A percentile compares a stretch with the other conserved stretches of the same genome.
Conservation (phyloP, 2,113 vertebrate species). For the Cariama cristata region DNA sequence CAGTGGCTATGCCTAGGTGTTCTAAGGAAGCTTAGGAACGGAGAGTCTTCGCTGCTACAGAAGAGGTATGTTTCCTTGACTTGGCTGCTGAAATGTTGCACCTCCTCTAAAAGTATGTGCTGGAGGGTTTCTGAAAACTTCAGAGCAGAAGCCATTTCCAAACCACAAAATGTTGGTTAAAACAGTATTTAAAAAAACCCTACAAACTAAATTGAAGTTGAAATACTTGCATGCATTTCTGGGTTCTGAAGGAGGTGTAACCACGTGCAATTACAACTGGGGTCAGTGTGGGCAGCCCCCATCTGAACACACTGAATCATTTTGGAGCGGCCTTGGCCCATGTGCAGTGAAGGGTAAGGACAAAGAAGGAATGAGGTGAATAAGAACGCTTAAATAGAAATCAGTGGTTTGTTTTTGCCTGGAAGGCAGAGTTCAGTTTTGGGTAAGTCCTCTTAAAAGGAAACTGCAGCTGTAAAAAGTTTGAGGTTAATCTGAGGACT, state of each 20-base stretch:
- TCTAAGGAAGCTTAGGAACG: neutral
- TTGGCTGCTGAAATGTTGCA: constrained; percentile 1
- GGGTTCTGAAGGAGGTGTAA: neutral
- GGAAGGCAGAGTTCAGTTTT: constrained; percentile 7
- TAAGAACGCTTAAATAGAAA: neutral
- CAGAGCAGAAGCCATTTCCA: neutral
- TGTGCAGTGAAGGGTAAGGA: neutral
- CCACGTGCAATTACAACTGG: neutral
- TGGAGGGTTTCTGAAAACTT: neutral
- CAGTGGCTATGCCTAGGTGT: neutral
- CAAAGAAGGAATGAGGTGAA: neutral
- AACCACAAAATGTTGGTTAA: constrained; percentile 26
- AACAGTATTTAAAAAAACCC: neutral
- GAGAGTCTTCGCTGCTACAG: neutral
- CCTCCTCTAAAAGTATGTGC: neutral
- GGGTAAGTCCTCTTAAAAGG: neutral
- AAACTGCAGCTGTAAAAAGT: neutral
- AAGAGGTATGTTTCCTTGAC: neutral
- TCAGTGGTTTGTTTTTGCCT: neutral
- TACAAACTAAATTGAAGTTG: neutral
- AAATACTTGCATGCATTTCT: neutral
- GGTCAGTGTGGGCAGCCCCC: neutral
- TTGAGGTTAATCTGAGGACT: neutral
- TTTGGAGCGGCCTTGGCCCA: neutral
- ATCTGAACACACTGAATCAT: neutral